Base-by-base conservation (phyloP, 2,797 vertebrate genomes). In the Centropyge bicolor region DNA sequence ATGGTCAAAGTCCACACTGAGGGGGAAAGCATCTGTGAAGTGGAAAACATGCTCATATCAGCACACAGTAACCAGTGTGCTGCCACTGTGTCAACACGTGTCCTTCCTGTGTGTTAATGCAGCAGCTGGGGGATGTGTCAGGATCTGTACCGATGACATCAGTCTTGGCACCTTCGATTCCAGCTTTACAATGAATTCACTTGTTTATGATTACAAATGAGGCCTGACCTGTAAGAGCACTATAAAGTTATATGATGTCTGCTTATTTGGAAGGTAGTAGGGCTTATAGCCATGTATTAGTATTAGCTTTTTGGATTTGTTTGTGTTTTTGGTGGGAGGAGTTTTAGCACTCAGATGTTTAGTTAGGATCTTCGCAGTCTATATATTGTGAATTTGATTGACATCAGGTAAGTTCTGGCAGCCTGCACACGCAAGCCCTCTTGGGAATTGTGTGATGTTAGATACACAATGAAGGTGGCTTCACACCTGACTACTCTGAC, bases 111-210 rank as follows among this genome's bases (percentile, higher is more conserved):
- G 74, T 83, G 80, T 57, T 75, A 40, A 61, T 60, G 40, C 45
- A 78, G 76, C 80, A 45, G 69, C 67, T 38, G 11, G 4, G 66
- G 48, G 74, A 91, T 81, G 22, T 81, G 91, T 86, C 84, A 41
- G 78, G 76, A 90, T 89, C 69, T 81, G 87, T 72, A 14, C 31
- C 1, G 24, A 73, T 89, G 84, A 91, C 82, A 86, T 87, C 83
- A 87, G 46, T 40, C 55, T 86, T 83, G 71, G 74, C 79, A 81
- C n/a, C 11, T 27, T 63, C 40, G 46, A 75, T 41, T 78, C 17
- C 40, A 35, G 35, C 55, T 70, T 76, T 74, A 48, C 43, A 60
- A 49, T 4, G 24, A 54, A 61, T 12, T 36, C 36, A 73, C 3
- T 0, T 38, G 43, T 52, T 62, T 45, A 17, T 46, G 12, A 74